phyloP scores from a whole-genome alignment of 2,113 vertebrate species.

The Crocuta crocuta region DNA sequence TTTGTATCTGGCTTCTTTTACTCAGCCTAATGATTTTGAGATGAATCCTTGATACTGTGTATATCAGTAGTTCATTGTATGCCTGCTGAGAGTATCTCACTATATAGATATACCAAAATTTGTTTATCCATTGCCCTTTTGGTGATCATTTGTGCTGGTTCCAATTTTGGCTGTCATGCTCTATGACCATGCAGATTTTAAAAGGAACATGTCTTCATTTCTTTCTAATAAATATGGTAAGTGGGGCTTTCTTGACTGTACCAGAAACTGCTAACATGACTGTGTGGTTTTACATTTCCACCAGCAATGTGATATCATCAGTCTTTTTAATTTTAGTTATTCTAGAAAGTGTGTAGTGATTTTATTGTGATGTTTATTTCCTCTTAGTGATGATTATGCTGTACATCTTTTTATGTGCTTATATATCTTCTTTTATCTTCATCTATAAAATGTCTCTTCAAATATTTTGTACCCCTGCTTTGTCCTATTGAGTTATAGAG shows the following conservation, averaged over 20 bases:
- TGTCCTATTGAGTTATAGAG: conserved; percentile 45
- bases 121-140: background rate
- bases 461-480: conserved; percentile 31
- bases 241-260: background rate
- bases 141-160: background rate
- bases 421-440: conserved; percentile 38
- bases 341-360: background rate
- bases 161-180: background rate
- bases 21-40: background rate
- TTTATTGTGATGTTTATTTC: conserved; percentile 43
- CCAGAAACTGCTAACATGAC: conserved; percentile 1
- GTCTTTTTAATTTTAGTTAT: conserved; percentile 11
- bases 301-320: background rate
- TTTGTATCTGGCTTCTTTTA: background rate
- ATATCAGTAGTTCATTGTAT: background rate
- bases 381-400: background rate
- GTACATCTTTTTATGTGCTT: conserved; percentile 38
- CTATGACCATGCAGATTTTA: background rate
- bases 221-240: conserved; percentile 38
- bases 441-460: conserved; percentile 42
- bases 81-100: background rate
- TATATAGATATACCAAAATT: background rate
- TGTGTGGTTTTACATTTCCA: background rate
- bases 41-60: too few species aligned
- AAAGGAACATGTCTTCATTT: background rate